Evolutionary conservation across 2,888 invertebrate species (phyloP).

Genomic region (Ormyrus pomaceus): DNA sequence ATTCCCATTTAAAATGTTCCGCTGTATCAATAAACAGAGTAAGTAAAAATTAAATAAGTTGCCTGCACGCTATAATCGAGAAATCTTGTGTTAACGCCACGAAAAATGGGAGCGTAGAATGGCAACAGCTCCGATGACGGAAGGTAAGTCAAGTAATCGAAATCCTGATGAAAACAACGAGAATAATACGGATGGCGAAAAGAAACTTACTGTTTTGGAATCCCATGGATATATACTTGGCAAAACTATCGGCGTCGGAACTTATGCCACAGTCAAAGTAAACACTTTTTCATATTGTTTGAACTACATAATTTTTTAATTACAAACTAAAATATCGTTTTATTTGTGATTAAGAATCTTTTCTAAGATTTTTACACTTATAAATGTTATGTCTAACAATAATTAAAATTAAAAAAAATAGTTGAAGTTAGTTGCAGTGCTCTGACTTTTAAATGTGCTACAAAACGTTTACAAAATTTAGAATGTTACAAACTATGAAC

Average conservation of each 20-base stretch:
- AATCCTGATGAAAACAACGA: slow-evolving; percentile 31
- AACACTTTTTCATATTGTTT: slow-evolving; percentile 23
- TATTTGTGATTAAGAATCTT: too few relatives aligned
- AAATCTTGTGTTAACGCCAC: neutral
- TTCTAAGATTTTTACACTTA: too few relatives aligned
- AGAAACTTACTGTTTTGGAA: slow-evolving; percentile 82
- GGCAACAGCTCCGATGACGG: slow-evolving; percentile 61
- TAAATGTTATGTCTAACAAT: too few relatives aligned
- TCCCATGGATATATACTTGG: slow-evolving; percentile 86
- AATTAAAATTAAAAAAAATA: too few relatives aligned
- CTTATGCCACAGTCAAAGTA: slow-evolving; percentile 89
- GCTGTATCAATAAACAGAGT: slow-evolving; percentile 22
- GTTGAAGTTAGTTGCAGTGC: too few relatives aligned
- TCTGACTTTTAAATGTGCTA: too few relatives aligned
- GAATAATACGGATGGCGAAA: slow-evolving; percentile 61
- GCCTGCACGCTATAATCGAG: neutral
- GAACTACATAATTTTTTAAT: neutral
- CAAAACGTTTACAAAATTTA: too few relatives aligned
- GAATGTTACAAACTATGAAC: too few relatives aligned
- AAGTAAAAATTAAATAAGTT: slow-evolving; percentile 8
- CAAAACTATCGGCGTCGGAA: slow-evolving; percentile 87
- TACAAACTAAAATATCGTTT: too few relatives aligned
- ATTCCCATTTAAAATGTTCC: slow-evolving; percentile 44
- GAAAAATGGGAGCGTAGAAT: slow-evolving; percentile 54
- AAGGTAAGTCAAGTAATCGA: slow-evolving; percentile 53